Evolutionary conservation across 2,113 vertebrate species (phyloP).

Genomic region (Hymenochirus boettgeri): DNA sequence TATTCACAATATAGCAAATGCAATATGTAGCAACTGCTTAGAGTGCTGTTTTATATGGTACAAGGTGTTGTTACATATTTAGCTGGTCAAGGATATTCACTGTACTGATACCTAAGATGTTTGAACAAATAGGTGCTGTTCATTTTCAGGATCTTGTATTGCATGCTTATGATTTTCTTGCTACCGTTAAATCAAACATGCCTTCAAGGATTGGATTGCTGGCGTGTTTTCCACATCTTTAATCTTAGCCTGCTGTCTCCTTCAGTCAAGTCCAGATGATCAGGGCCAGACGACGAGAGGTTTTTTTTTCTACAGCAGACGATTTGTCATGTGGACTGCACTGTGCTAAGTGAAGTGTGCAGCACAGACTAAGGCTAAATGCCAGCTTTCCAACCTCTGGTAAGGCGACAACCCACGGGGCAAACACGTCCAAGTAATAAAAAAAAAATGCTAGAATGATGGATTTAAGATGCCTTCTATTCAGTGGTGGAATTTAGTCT

Average conservation of each 20-base stretch:
- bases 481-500: slow-evolving; percentile 40
- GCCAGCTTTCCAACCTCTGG: slow-evolving; percentile 49
- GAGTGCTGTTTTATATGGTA: too few species aligned
- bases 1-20: too few species aligned
- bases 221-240: slow-evolving; percentile 3
- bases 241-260: slow-evolving; percentile 12
- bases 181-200: slow-evolving; percentile 1
- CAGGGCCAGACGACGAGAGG: slow-evolving; percentile 40
- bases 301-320: slow-evolving; percentile 35
- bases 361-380: slow-evolving; percentile 41
- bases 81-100: too few species aligned
- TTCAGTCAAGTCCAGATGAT: slow-evolving; percentile 25
- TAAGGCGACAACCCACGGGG: slow-evolving; percentile 51
- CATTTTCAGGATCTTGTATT: too few species aligned
- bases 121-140: too few species aligned
- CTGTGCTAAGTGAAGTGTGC: slow-evolving; percentile 57
- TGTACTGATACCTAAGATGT: too few species aligned
- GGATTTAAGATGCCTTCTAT: slow-evolving; percentile 42
- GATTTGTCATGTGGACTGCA: slow-evolving; percentile 53
- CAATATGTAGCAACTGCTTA: too few species aligned
- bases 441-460: slow-evolving; percentile 26
- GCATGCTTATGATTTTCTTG: too few species aligned
- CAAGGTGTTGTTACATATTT: too few species aligned
- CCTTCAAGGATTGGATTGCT: not conserved
- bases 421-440: slow-evolving; percentile 29